A percentile compares a stretch with the other conserved stretches of the same genome.
These are phyloP conservation scores for Drosophila auraria DNA, from an alignment of 1,140 invertebrate species.

Conservation along the genomic window DNA sequence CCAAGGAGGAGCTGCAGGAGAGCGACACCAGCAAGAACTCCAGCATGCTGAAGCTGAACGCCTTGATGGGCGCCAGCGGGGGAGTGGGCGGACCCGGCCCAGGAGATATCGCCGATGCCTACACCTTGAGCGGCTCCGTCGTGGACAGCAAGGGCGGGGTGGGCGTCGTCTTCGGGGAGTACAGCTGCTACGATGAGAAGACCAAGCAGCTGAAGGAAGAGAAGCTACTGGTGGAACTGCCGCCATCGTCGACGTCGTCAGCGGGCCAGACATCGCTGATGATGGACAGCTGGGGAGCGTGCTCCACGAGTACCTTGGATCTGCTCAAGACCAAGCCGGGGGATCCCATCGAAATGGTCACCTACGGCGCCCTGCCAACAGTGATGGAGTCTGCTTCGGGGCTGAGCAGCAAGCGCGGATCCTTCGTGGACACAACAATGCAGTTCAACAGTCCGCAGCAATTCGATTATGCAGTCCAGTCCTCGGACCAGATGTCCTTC, in stretches of 20 bases:
- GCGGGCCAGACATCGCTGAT: conserved; percentile 77
- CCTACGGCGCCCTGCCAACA: conserved; percentile 63
- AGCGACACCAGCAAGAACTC: conserved; percentile 86
- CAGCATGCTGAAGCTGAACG: conserved; percentile 76
- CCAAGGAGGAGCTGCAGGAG: conserved; percentile 90
- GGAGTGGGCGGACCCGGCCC: conserved; percentile 41
- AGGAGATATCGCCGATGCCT: conserved; percentile 48
- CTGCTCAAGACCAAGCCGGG: conserved; percentile 72
- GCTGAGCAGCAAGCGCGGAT: conserved; percentile 70
- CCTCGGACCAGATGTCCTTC: conserved; percentile 85
- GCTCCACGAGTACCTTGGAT: conserved; percentile 78
- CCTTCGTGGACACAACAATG: conserved; percentile 61
- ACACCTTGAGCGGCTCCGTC: conserved; percentile 63
- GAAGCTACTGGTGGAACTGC: conserved; percentile 88
- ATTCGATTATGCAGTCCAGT: conserved; percentile 85
- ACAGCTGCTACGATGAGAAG: conserved; percentile 88
- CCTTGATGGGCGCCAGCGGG: conserved; percentile 39
- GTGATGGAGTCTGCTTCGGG: conserved; percentile 50
- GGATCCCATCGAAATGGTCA: conserved; percentile 70
- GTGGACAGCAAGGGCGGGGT: conserved; percentile 68
- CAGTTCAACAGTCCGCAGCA: conserved; percentile 60
- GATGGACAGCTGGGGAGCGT: conserved; percentile 76
- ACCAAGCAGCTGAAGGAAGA: conserved; percentile 87
- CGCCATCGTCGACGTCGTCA: conserved; percentile 81
- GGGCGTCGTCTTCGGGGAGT: conserved; percentile 86